Base-by-base conservation (phyloP, 92 coral and sea anemone genomes). In the Phenganax marumi region DNA sequence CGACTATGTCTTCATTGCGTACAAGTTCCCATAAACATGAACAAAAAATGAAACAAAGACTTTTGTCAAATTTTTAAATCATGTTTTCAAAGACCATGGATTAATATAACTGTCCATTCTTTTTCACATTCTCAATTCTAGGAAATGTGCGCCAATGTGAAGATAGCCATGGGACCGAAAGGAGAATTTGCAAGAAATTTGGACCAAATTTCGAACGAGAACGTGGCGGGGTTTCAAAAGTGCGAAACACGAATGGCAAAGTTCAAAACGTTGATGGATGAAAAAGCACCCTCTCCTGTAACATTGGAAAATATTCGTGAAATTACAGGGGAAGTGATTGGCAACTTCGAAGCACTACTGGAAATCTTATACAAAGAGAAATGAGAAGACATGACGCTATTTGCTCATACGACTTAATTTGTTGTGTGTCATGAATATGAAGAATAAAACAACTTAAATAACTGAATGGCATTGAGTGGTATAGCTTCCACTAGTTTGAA, bases 121-220 rank as follows among this genome's bases (percentile, higher is more conserved):
- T 33, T 33, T 33, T 33, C 43, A 1, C 43, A 33, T 33, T 33
- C 43, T 33, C 43, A 33, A 33, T 33, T 1, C 4, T 33, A 33
- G 43, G 98, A 96, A 26, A 85, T 91, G 11, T 96, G 93, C 50
- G 24, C 85, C 63, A 90, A 92, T 56, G 89, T 96, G 66, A 92
- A 89, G 53, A 89, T 91, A 0, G 88, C 90, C 17, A 91, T 96
- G 98, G 88, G 89, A 3, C 87, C 97, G 0, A 92, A 93, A 25
- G 91, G 91, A 5, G 98, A 95, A 77, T 92, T 95, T 74, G 93
- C 91, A 64, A 91, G 97, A 50, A 95, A 93, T 4, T 84, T 92
- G 16, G 90, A 93, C 81, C 90, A 91, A 43, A 72, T 92, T 26
- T 86, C 84, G 1, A 90, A 87, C 68, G 93, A 90, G 53, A 86